These are phyloP conservation scores for Pycnonotus jocosus DNA, from an alignment of 2,113 vertebrate species.

Conservation along the genomic window DNA sequence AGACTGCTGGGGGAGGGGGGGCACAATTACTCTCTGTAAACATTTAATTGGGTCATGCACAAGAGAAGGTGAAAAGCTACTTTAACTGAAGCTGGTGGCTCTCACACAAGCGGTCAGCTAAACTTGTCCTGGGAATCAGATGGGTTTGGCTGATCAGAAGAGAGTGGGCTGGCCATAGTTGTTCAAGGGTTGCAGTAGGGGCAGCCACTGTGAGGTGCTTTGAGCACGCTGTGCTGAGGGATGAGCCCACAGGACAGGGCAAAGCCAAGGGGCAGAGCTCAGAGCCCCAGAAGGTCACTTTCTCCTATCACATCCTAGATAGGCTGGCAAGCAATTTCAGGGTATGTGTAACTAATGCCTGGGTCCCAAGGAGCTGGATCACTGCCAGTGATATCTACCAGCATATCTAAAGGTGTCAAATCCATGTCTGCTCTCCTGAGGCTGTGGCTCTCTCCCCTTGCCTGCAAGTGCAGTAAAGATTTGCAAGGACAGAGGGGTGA, in stretches of 20 bases:
- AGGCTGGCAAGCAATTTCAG: background rate
- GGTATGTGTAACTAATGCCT: background rate
- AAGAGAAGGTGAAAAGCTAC: background rate
- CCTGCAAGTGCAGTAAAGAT: background rate
- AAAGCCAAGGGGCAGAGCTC: background rate
- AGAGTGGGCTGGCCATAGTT: background rate
- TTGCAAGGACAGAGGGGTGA: background rate
- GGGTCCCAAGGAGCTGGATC: background rate
- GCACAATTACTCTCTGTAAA: background rate
- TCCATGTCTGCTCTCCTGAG: background rate
- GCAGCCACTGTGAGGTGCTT: background rate
- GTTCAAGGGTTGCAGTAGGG: background rate
- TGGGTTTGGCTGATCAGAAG: background rate
- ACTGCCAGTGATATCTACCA: background rate
- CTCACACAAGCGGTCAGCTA: background rate
- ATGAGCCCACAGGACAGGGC: background rate
- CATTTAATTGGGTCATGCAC: background rate
- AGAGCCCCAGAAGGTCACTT: background rate
- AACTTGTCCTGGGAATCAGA: background rate
- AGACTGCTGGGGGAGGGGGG: background rate
- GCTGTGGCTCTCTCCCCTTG: background rate
- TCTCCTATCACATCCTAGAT: background rate
- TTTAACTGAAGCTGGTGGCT: background rate
- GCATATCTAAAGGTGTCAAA: background rate
- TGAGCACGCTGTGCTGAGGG: rapidly evolving